phyloP scores from a whole-genome alignment of 2,888 invertebrate species.

The Dorcus parallelipipedus region DNA sequence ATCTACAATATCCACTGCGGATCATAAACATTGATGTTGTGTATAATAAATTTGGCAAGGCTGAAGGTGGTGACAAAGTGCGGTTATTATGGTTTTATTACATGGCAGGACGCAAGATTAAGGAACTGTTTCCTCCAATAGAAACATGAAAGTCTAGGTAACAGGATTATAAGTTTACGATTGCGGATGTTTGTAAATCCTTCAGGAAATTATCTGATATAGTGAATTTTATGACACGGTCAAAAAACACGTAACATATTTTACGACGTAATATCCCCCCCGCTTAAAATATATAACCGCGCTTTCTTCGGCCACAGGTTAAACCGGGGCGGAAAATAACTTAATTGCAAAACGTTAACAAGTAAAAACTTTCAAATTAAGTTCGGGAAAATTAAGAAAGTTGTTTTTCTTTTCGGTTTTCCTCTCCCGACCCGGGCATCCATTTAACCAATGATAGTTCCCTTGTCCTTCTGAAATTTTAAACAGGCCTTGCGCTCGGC shows the following conservation, averaged over 20 bases:
- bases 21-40: slow-evolving; percentile 9
- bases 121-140: slow-evolving; percentile 16
- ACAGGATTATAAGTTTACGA: slow-evolving; percentile 31
- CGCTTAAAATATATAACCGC: background rate
- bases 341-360: slow-evolving; percentile 19
- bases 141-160: slow-evolving; percentile 22
- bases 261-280: slow-evolving; percentile 2
- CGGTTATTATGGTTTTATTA: slow-evolving; percentile 13
- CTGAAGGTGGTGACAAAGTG: slow-evolving; percentile 8
- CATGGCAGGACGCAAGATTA: slow-evolving; percentile 5
- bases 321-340: slow-evolving; percentile 17
- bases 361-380: slow-evolving; percentile 18
- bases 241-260: slow-evolving; percentile 10
- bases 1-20: background rate
- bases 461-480: slow-evolving; percentile 36
- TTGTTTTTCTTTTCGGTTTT: slow-evolving; percentile 3
- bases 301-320: background rate
- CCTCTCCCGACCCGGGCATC: background rate
- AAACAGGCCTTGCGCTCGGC: slow-evolving; percentile 33
- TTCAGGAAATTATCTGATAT: slow-evolving; percentile 30
- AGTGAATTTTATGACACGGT: slow-evolving; percentile 25
- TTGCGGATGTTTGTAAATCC: slow-evolving; percentile 30
- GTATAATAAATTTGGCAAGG: slow-evolving; percentile 12
- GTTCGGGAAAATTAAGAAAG: slow-evolving; percentile 11
- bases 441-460: slow-evolving; percentile 22